Percentiles rank a stretch among this genome's conserved stretches.
phyloP scores from a whole-genome alignment of 2,888 invertebrate genomes.

The Parthenolecanium corni region DNA sequence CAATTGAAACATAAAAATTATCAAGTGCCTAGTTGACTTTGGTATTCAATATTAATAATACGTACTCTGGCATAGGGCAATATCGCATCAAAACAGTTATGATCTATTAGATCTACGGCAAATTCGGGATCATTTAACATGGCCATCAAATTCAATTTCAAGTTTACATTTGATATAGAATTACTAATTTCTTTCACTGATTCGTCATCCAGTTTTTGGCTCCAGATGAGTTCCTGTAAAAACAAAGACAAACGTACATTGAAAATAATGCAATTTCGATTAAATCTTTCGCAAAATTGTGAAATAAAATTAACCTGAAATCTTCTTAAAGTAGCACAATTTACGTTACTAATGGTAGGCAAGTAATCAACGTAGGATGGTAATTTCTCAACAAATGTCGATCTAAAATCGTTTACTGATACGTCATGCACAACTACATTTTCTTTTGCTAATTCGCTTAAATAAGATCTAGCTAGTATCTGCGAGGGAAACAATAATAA shows the following conservation, averaged over 20 bases:
- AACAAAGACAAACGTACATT: background rate
- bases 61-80: constrained; percentile 18
- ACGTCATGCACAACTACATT: background rate
- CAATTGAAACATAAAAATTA: background rate
- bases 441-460: background rate
- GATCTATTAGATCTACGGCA: constrained; percentile 1
- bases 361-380: constrained; percentile 5
- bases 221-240: constrained; percentile 15
- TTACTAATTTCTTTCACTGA: constrained; percentile 7
- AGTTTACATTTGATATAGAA: background rate
- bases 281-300: background rate
- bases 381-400: constrained; percentile 16
- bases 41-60: too few species aligned
- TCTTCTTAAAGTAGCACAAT: constrained; percentile 5
- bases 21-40: too few species aligned
- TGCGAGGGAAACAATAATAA: background rate
- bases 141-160: constrained; percentile 17
- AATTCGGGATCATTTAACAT: constrained; percentile 14
- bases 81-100: constrained; percentile 1
- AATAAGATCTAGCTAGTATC: constrained; percentile 10
- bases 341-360: background rate
- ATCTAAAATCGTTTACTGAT: background rate
- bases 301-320: constrained; percentile 1
- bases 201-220: constrained; percentile 8
- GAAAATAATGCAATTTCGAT: background rate